Evolutionary conservation across 2,113 vertebrate species (phyloP), one percentile per base, ranked within the genome.

Genomic region (Otolemur garnettii): DNA sequence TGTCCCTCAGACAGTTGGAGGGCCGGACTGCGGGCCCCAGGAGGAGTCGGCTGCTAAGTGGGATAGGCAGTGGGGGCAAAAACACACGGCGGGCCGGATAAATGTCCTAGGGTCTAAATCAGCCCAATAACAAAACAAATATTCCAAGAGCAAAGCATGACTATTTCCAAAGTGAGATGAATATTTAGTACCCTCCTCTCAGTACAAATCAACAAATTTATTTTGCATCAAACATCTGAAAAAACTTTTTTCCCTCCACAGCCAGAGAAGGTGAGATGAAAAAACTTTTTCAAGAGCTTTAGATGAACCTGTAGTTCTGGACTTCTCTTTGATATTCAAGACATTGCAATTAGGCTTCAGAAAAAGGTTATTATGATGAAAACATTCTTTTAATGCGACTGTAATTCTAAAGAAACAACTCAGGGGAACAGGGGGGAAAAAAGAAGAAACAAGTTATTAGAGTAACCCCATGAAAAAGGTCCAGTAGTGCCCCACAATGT

Each of bases 311-410:
- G 10, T 86, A 92, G 64, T 81, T 85, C 38, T 86, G 93, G n/a
- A 93, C 92, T 80, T 96, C 80, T 90, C 69, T 87, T 80, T 85
- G 18, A 91, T 62, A 71, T 71, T 90, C 42, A 94, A 75, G n/a
- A 93, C 21, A 75, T 0, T 75, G n/a, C 35, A 90, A 94, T 2
- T 79, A 35, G 50, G 59, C 57, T 45, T 8, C 28, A 42, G 15
- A 21, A 55, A 68, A 45, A 68, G n/a, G 42, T n/a, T 38, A 57
- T n/a, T 60, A 78, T 38, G 42, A 82, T 2, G 14, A 90, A 97
- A 84, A 87, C 12, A 93, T 62, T 12, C 35, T 53, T 96, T 72
- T 90, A 87, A 74, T 57, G 33, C 33, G 66, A 93, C 12, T 42
- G 19, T 81, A 60, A 82, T 80, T 74, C 19, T 59, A 96, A 60